Percentiles rank a stretch among this genome's conserved stretches.
Conservation (phyloP, 2,113 vertebrate species). For the Neomonachus schauinslandi region DNA sequence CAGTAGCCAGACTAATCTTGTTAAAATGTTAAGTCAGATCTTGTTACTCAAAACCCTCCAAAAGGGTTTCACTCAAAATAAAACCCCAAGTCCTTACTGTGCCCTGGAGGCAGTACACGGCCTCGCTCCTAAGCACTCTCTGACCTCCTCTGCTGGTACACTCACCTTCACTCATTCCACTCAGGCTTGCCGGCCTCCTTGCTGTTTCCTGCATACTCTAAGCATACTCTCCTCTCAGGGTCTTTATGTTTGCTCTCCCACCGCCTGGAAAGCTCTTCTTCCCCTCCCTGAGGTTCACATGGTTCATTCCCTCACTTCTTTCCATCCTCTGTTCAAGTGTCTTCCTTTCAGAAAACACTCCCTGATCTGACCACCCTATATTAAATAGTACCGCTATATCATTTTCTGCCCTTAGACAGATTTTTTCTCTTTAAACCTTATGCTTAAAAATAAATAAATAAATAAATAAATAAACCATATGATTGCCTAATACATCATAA, state of each 20-base stretch:
- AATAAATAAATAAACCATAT: background rate
- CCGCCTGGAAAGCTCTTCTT: background rate
- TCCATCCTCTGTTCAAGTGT: background rate
- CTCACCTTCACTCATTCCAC: background rate
- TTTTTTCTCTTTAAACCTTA: background rate
- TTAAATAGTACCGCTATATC: background rate
- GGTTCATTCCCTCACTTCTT: background rate
- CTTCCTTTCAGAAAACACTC: background rate
- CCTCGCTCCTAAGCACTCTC: background rate
- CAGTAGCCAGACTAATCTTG: background rate
- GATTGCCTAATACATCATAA: background rate
- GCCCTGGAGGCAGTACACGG: background rate
- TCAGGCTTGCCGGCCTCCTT: background rate
- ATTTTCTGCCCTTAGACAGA: background rate
- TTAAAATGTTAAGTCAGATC: constrained; percentile 42
- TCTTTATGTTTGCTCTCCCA: background rate
- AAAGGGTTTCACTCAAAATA: background rate
- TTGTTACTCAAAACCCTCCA: background rate
- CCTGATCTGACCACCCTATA: background rate
- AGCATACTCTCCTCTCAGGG: background rate
- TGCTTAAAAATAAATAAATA: background rate
- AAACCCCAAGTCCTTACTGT: background rate
- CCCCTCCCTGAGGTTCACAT: background rate
- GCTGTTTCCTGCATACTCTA: background rate
- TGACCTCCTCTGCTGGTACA: background rate